These are phyloP conservation scores for Eretmochelys imbricata DNA, from an alignment of 2,113 vertebrate genomes.

Conservation along the genomic window DNA sequence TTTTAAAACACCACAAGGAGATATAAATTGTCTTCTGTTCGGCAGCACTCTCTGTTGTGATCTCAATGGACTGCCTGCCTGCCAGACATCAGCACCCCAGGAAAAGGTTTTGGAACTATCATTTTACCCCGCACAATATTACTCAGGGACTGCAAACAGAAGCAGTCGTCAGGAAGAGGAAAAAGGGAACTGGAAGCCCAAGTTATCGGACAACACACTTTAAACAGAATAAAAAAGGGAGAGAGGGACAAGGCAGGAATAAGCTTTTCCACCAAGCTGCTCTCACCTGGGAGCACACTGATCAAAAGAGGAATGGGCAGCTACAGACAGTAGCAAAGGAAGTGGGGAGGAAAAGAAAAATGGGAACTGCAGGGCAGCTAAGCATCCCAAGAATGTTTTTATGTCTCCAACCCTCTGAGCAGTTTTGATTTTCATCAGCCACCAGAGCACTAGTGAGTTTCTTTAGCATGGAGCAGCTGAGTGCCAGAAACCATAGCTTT, in stretches of 20 bases:
- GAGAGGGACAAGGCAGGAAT: not conserved
- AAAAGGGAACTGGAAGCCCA: not conserved
- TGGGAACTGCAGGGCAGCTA: not conserved
- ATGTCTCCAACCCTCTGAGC: not conserved
- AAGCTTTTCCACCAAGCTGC: not conserved
- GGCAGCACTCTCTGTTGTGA: constrained; percentile 31
- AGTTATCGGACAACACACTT: not conserved
- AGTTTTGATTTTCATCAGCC: not conserved
- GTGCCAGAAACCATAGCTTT: not conserved
- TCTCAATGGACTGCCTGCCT: constrained; percentile 35
- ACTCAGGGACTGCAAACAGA: constrained; percentile 33
- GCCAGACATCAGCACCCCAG: constrained; percentile 42
- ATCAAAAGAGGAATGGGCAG: not conserved
- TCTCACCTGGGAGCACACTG: not conserved
- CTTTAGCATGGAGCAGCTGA: not conserved
- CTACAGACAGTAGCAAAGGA: not conserved
- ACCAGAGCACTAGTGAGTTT: not conserved
- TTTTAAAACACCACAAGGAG: constrained; percentile 54
- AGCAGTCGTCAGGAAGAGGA: fast-evolving
- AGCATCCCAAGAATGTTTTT: not conserved
- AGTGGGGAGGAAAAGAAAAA: not conserved
- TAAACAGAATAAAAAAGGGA: not conserved
- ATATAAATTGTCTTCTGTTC: constrained; percentile 69
- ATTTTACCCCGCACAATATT: not conserved
- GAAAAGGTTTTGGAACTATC: constrained; percentile 2